Percentiles rank a stretch among this genome's conserved stretches.
These are phyloP conservation scores for Frieseomelitta varia DNA, from an alignment of 1,140 invertebrate genomes.

Conservation along the genomic window DNA sequence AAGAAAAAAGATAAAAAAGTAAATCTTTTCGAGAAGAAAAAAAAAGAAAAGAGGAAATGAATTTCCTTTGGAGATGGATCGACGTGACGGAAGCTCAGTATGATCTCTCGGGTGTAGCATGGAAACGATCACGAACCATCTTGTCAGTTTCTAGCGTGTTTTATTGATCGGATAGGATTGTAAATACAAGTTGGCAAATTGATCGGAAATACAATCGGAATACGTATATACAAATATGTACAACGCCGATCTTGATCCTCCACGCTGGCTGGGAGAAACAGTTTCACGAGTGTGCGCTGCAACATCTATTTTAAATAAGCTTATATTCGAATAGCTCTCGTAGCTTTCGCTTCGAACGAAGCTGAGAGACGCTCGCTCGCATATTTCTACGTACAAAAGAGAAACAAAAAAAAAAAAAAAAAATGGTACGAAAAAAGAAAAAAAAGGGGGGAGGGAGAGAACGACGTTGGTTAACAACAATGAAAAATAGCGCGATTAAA, in stretches of 20 bases:
- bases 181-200: slow-evolving; percentile 78
- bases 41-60: too few relatives aligned
- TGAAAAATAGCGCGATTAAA: neutral
- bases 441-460: neutral
- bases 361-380: neutral
- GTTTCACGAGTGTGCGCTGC: slow-evolving; percentile 44
- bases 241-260: slow-evolving; percentile 56
- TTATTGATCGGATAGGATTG: slow-evolving; percentile 80
- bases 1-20: too few relatives aligned
- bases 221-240: slow-evolving; percentile 79
- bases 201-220: slow-evolving; percentile 73
- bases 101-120: neutral
- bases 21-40: too few relatives aligned
- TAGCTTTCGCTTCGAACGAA: neutral
- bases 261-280: slow-evolving; percentile 26
- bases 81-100: neutral
- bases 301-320: slow-evolving; percentile 37
- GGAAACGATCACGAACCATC: neutral
- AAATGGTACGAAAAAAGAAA: neutral
- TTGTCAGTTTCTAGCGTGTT: slow-evolving; percentile 72
- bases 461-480: neutral
- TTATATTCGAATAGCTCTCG: slow-evolving; percentile 16
- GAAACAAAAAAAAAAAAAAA: slow-evolving; percentile 43
- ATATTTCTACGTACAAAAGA: slow-evolving; percentile 49
- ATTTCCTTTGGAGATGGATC: too few relatives aligned